Base-by-base conservation (phyloP, 2,888 invertebrate species). In the Andrena minutula region DNA sequence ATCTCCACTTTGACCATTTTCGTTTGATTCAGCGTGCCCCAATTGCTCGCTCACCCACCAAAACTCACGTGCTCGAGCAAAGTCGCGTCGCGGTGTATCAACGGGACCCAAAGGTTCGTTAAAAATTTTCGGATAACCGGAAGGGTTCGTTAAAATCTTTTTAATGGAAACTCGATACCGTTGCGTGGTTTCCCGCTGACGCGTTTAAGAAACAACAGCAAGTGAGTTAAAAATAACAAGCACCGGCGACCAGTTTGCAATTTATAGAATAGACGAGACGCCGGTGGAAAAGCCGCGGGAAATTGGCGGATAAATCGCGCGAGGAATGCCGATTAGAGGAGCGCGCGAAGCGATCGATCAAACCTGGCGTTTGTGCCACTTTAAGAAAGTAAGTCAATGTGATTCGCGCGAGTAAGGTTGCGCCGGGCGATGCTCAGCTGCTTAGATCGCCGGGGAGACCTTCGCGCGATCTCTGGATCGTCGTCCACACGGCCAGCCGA, bases 311-410 rank as follows among this genome's bases (percentile, higher is more conserved):
- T 49, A 60, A 53, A 35, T 20, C 53, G 51, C 77, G 64, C 28
- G 77, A 41, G 20, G 70, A 80, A 76, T 76, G 82, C 69, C 74
- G 66, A 79, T 77, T 61, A 60, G 56, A 69, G 28, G 66, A 68
- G 56, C 64, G 77, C 79, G 83, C 79, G 85, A 82, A 76, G 68
- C 87, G 82, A 87, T 89, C 86, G 89, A 89, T 83, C 86, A 79
- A 64, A 80, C 82, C 77, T 85, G 88, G 87, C 86, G 85, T 88
- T 84, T 85, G 89, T 88, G 89, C 88, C 89, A 88, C 88, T 89
- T 91, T 88, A 89, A 85, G 89, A 90, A 91, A 92, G 92, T 92
- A 90, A 91, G 92, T 90, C 91, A 92, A 92, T 92, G 91, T 86
- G 83, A 92, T 91, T 88, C 91, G 88, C 83, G 79, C 82, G 89